A percentile compares a stretch with the other conserved stretches of the same genome.
Evolutionary conservation across 1,140 invertebrate genomes (phyloP).

Genomic region (Zaprionus tsacasi): DNA sequence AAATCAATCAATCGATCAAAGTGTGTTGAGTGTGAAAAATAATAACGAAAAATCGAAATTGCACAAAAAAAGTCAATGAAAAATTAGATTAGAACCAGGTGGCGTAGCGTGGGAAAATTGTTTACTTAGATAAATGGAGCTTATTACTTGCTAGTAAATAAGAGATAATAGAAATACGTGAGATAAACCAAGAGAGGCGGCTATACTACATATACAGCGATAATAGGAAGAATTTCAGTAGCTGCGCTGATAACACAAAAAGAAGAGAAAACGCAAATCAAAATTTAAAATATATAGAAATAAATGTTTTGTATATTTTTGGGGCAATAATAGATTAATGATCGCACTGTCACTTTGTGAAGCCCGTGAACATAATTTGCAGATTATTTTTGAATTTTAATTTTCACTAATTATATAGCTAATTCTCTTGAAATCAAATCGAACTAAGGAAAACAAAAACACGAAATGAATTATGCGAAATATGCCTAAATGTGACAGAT

Average conservation of each 20-base stretch:
- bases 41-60: conserved; percentile 14
- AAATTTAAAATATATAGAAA: not conserved
- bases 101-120: conserved; percentile 73
- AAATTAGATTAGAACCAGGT: conserved; percentile 52
- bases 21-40: conserved; percentile 20
- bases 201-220: not conserved
- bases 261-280: not conserved
- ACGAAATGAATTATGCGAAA: conserved; percentile 51
- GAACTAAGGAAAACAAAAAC: conserved; percentile 41
- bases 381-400: conserved; percentile 58
- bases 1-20: conserved; percentile 40
- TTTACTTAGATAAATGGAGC: conserved; percentile 42
- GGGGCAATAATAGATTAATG: conserved; percentile 53
- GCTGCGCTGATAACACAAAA: conserved; percentile 31
- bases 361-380: conserved; percentile 47
- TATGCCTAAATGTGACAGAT: conserved; percentile 59
- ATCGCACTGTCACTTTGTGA: conserved; percentile 54
- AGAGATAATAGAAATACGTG: conserved; percentile 38
- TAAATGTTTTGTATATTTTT: conserved; percentile 6
- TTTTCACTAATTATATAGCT: conserved; percentile 74
- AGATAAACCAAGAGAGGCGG: conserved; percentile 29
- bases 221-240: conserved; percentile 35
- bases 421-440: conserved; percentile 54
- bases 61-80: conserved; percentile 61
- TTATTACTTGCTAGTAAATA: conserved; percentile 8